Percentiles rank a stretch among this genome's conserved stretches.
These are phyloP conservation scores for Scopus umbretta DNA, from an alignment of 2,113 vertebrate species.

Conservation along the genomic window DNA sequence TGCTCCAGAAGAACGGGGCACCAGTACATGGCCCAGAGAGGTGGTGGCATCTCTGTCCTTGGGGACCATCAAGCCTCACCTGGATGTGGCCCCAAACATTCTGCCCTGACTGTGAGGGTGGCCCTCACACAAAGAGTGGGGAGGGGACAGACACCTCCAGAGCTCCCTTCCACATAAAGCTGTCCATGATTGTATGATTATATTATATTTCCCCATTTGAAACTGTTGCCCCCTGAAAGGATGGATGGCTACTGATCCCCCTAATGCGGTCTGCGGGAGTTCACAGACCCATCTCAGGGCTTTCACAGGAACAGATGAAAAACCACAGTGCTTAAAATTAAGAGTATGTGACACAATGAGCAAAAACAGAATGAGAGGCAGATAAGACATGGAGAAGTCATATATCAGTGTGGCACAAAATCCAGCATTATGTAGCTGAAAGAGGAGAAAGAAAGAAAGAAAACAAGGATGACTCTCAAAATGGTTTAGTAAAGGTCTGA, in stretches of 20 bases:
- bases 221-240: neutral
- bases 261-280: rapidly evolving
- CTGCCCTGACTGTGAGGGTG: neutral
- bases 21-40: neutral
- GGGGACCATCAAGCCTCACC: neutral
- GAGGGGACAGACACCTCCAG: neutral
- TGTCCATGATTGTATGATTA: neutral
- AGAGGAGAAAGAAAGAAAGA: neutral
- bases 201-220: neutral
- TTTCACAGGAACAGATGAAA: neutral
- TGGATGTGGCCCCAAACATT: neutral
- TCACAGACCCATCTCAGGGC: neutral
- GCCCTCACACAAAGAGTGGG: neutral
- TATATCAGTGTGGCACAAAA: neutral
- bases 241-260: neutral
- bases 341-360: neutral
- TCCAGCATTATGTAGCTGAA: neutral
- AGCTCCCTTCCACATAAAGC: neutral
- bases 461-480: neutral
- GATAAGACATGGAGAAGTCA: neutral
- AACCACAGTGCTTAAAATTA: neutral
- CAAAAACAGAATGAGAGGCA: neutral
- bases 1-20: neutral
- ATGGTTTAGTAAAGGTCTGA: neutral
- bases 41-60: neutral